These are phyloP conservation scores for Mythimna loreyi DNA, from an alignment of 2,888 invertebrate species.

Conservation along the genomic window DNA sequence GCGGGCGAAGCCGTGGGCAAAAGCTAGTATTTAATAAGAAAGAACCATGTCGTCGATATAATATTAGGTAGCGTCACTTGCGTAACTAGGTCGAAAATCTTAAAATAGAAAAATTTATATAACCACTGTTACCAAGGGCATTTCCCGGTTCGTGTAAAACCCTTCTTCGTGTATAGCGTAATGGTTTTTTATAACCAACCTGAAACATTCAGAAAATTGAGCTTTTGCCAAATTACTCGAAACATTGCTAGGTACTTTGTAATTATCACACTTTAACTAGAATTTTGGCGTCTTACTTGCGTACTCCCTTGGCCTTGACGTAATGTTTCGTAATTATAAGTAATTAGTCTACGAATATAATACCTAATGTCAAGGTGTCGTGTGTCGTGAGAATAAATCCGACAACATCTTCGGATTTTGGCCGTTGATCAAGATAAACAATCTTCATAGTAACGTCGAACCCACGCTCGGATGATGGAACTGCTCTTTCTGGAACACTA, in stretches of 20 bases:
- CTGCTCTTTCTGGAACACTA: slow-evolving; percentile 69
- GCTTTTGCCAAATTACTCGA: slow-evolving; percentile 55
- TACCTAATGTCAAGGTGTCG: slow-evolving; percentile 74
- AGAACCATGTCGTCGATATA: background rate
- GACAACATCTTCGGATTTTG: slow-evolving; percentile 70
- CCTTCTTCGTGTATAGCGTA: slow-evolving; percentile 30
- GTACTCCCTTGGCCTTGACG: slow-evolving; percentile 62
- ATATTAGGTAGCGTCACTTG: background rate
- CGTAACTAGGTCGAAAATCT: slow-evolving; percentile 4
- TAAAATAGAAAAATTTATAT: slow-evolving; percentile 15
- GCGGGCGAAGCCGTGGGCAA: no score
- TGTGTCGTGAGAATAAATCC: slow-evolving; percentile 70
- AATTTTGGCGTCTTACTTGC: slow-evolving; percentile 51
- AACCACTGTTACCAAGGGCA: slow-evolving; percentile 26
- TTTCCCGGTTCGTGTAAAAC: slow-evolving; percentile 32
- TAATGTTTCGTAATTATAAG: slow-evolving; percentile 68
- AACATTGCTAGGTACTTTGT: slow-evolving; percentile 46
- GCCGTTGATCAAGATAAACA: slow-evolving; percentile 82
- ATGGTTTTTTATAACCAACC: slow-evolving; percentile 47
- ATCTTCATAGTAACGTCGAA: slow-evolving; percentile 67
- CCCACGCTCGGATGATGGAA: slow-evolving; percentile 76
- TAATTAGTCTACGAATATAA: slow-evolving; percentile 71
- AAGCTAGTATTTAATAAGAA: background rate
- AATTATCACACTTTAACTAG: slow-evolving; percentile 55
- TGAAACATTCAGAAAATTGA: slow-evolving; percentile 50